Percentiles rank a stretch among this genome's conserved stretches.
These are phyloP conservation scores for Dorcus parallelipipedus DNA, from an alignment of 2,888 invertebrate genomes.

Conservation along the genomic window DNA sequence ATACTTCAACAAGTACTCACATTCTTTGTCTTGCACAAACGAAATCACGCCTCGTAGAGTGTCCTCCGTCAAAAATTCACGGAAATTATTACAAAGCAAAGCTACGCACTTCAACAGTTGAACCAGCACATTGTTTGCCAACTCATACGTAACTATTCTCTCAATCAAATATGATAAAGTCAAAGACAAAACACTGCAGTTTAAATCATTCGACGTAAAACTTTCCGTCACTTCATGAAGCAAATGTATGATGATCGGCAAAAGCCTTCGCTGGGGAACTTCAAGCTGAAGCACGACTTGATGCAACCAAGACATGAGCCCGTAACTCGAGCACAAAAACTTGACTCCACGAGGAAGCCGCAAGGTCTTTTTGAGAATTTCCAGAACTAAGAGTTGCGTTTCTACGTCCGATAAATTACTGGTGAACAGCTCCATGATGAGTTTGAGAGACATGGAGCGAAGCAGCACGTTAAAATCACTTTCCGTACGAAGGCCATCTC, in stretches of 20 bases:
- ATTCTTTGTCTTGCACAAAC: slow-evolving; percentile 38
- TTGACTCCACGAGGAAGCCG: slow-evolving; percentile 63
- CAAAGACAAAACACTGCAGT: slow-evolving; percentile 12
- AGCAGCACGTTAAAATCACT: slow-evolving; percentile 71
- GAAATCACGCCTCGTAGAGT: slow-evolving; percentile 30
- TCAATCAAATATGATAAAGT: slow-evolving; percentile 20
- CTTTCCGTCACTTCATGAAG: slow-evolving; percentile 9
- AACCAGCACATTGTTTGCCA: slow-evolving; percentile 21
- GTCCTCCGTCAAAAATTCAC: slow-evolving; percentile 15
- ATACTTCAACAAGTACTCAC: slow-evolving; percentile 40
- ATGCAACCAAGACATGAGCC: slow-evolving; percentile 68
- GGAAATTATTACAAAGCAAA: slow-evolving; percentile 8
- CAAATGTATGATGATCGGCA: slow-evolving; percentile 12
- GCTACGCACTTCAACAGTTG: slow-evolving; percentile 27
- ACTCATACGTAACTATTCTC: slow-evolving; percentile 4
- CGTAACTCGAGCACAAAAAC: slow-evolving; percentile 64
- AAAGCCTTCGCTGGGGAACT: neutral
- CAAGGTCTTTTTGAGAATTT: slow-evolving; percentile 60
- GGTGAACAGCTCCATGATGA: slow-evolving; percentile 68
- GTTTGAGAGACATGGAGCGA: slow-evolving; percentile 72
- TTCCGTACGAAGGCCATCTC: slow-evolving; percentile 72
- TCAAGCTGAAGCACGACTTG: slow-evolving; percentile 35
- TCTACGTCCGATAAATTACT: slow-evolving; percentile 61
- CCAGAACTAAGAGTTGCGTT: slow-evolving; percentile 63
- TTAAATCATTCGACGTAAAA: neutral